Evolutionary conservation across 2,888 invertebrate genomes (phyloP), one percentile per base, ranked within the genome.

Genomic region (Tridacna gigas): DNA sequence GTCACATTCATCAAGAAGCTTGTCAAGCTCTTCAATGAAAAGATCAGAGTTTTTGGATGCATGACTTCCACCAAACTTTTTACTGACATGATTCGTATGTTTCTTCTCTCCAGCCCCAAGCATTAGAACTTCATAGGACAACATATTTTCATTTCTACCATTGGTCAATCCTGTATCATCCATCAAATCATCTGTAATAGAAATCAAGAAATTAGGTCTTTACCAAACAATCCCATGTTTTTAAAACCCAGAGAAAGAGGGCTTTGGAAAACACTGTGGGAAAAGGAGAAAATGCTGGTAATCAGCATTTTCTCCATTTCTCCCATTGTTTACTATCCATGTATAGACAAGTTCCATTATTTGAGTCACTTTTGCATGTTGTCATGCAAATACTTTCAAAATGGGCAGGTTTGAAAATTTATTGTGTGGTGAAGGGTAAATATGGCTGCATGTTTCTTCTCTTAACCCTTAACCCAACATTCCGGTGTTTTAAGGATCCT

Each of bases 21-120:
- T 77, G 45, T 81, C 81, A 28, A 81, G 73, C 28, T 81, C 81
- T 20, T 81, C 81, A 71, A 81, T 76, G 47, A 81, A 81, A 26
- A 18, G n/a, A 56, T 81, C 81, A 0, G 77, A 51, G 25, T 80
- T n/a, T 22, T 69, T 69, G 61, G 45, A n/a, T 47, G 20, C 25
- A 63, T 1, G 60, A 11, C 56, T 78, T 20, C 22, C 13, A n/a
- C 3, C 26, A 26, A 15, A 1, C 69, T 63, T 45, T 48, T 66
- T 56, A 4, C 13, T 20, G 13, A 25, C 60, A 26, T 60, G 56
- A 25, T 51, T 51, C 5, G 11, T 28, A 13, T 45, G 15, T 48
- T 66, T 77, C 20, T 66, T 78, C 47, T 47, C 45, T 0, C 71
- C 71, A 0, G 69, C 71, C 25, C 73, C 73, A 18, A 71, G 67